Evolutionary conservation across 2,888 invertebrate genomes (phyloP), one percentile per base, ranked within the genome.

Genomic region (Caenorhabditis virilis): DNA sequence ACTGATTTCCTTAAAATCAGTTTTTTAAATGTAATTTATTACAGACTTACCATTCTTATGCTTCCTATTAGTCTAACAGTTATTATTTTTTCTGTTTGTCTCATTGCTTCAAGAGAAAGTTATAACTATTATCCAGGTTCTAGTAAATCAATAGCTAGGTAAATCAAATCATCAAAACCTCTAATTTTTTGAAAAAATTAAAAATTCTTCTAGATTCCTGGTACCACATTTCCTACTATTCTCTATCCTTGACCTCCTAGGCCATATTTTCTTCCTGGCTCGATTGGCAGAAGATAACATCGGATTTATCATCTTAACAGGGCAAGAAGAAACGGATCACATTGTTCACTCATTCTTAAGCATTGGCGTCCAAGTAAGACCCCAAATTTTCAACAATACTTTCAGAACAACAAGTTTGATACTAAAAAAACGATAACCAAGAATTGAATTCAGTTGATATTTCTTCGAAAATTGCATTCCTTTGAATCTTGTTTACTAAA

Each of bases 111-210:
- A 36, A 53, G 46, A 18, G 53, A 51, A 41, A 46, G 52, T 56
- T 41, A 54, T 46, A 61, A 48, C 46, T 56, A 60, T 57, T 60
- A 66, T 51, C 66, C 66, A 42, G 66, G 66, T 38, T 56, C 55
- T 39, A 60, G 66, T 49, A 66, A 56, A 49, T 60, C 56, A 57
- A 46, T 66, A 27, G 53, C 49, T 22, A 53, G 47, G 57, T 60
- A 39, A 56, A 41, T 47, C 25, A 47, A 63, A 57, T 52, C 46
- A 16, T 36, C 39, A 26, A 42, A 26, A 15, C n/a, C 13, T 38
- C 20, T 35, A n/a, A n/a, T n/a, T n/a, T n/a, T n/a, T n/a, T n/a
- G n/a, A n/a, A n/a, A n/a, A n/a, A n/a, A n/a, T n/a, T n/a, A n/a
- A n/a, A n/a, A n/a, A n/a, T 41, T 30, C 41, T 64, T 66, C 39